Percentiles rank a stretch among this genome's conserved stretches.
Conservation (phyloP, 2,888 invertebrate genomes). For the Chironomus tentans region DNA sequence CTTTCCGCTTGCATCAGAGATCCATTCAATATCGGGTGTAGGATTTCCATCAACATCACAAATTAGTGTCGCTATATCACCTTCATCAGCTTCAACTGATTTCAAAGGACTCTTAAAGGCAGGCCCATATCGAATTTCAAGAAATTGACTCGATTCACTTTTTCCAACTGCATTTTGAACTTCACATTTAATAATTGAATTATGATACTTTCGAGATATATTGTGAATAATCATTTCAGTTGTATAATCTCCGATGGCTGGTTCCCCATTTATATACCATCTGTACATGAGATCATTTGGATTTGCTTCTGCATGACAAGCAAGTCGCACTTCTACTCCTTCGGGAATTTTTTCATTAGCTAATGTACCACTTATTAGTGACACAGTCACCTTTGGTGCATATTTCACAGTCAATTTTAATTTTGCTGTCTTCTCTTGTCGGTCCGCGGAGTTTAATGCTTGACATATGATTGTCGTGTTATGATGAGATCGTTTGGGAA, state of each 20-base stretch:
- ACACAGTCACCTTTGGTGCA: conserved; percentile 77
- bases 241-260: conserved; percentile 67
- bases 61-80: conserved; percentile 64
- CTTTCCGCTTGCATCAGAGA: conserved; percentile 67
- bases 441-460: conserved; percentile 84
- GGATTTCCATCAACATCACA: conserved; percentile 92
- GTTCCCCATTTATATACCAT: conserved; percentile 80
- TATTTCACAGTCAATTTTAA: conserved; percentile 84
- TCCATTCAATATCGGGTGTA: conserved; percentile 79
- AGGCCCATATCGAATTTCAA: conserved; percentile 84
- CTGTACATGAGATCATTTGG: conserved; percentile 75
- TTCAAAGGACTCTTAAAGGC: conserved; percentile 66
- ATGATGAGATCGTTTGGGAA: conserved; percentile 80
- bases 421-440: conserved; percentile 70
- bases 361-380: conserved; percentile 48
- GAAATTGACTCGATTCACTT: conserved; percentile 73
- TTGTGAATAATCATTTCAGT: conserved; percentile 72
- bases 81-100: conserved; percentile 73
- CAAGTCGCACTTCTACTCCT: conserved; percentile 69
- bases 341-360: conserved; percentile 63
- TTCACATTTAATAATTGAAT: conserved; percentile 81
- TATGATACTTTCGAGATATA: conserved; percentile 73
- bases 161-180: conserved; percentile 89
- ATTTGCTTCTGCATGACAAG: conserved; percentile 81
- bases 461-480: conserved; percentile 87